Conservation (phyloP, 2,888 invertebrate species). For the Silvanus unidentatus region DNA sequence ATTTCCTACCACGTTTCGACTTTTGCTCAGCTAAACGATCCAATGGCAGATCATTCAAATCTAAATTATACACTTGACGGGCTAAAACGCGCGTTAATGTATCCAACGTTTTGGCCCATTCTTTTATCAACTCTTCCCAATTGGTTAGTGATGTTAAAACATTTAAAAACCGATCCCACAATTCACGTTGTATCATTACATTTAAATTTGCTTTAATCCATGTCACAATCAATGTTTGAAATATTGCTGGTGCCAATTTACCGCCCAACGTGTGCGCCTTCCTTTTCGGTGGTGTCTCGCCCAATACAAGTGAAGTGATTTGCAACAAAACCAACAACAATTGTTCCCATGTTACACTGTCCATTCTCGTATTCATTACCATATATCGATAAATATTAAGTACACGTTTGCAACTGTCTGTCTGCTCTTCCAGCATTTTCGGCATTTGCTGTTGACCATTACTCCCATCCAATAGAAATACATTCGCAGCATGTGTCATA, state of each 20-base stretch:
- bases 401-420: conserved; percentile 92
- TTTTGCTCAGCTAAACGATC: conserved; percentile 76
- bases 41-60: conserved; percentile 78
- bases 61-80: conserved; percentile 89
- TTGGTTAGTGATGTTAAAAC: conserved; percentile 83
- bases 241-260: conserved; percentile 77
- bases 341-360: conserved; percentile 90
- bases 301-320: conserved; percentile 84
- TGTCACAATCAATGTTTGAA: conserved; percentile 92
- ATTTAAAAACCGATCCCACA: conserved; percentile 91
- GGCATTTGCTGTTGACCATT: conserved; percentile 46
- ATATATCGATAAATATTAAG: conserved; percentile 93
- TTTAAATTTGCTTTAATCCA: conserved; percentile 98
- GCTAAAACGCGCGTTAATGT: conserved; percentile 92
- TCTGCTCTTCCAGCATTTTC: conserved; percentile 83
- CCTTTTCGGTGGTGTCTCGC: conserved; percentile 69
- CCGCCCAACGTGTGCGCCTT: conserved; percentile 73
- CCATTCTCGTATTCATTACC: conserved; percentile 95
- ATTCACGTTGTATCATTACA: conserved; percentile 77
- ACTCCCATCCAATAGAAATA: conserved; percentile 72
- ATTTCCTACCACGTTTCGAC: conserved; percentile 58
- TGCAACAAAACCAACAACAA: conserved; percentile 78
- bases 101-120: conserved; percentile 98
- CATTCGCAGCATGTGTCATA: conserved; percentile 92
- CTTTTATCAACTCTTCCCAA: conserved; percentile 91